Evolutionary conservation across 2,797 vertebrate species (phyloP), one percentile per base, ranked within the genome.

Genomic region (Toxotes lorentzi): DNA sequence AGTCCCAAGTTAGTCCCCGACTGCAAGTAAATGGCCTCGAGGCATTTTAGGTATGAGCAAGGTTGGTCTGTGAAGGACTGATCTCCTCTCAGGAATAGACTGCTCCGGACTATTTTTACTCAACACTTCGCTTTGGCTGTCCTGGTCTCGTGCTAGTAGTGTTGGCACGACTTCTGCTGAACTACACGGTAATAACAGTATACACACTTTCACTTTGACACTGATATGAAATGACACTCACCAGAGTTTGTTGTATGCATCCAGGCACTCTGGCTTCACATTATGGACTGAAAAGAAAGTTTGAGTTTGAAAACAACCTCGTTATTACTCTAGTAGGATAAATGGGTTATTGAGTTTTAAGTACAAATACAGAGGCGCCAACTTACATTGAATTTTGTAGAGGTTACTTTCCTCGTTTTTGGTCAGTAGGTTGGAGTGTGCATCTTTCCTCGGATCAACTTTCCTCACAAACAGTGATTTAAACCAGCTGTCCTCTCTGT

Each of bases 201-300:
- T 12, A 3, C 38, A 47, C 19, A 7, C 5, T n/a, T 19, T 1
- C 19, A 6, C 5, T n/a, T 19, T 1, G 40, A 14, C 19, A 53
- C 17, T 14, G 4, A 78, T 50, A 48, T 24, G 2, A 86, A 56
- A 70, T 9, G 58, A 67, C 57, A 95, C 97, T 96, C 94, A 99
- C 98, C 97, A 99, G 74, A 99, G 96, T 90, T 97, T 96, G 95
- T 99, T 99, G 95, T 99, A 99, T 41, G 96, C 92, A 4, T 98
- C 98, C 88, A 98, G 96, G 94, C 94, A 99, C 91, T 99, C 98
- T 4, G 98, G 98, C 87, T 99, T 99, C 78, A 99, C 98, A 79
- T 97, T 99, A 92, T 99, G 98, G 96, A 99, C 98, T 99, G 94
- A 65, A 88, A 90, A 73, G 68, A 70, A 66, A 63, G 43, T 43